Percentiles rank a stretch among this genome's conserved stretches.
These are phyloP conservation scores for Arvicanthis niloticus DNA, from an alignment of 2,113 vertebrate genomes.

Conservation along the genomic window DNA sequence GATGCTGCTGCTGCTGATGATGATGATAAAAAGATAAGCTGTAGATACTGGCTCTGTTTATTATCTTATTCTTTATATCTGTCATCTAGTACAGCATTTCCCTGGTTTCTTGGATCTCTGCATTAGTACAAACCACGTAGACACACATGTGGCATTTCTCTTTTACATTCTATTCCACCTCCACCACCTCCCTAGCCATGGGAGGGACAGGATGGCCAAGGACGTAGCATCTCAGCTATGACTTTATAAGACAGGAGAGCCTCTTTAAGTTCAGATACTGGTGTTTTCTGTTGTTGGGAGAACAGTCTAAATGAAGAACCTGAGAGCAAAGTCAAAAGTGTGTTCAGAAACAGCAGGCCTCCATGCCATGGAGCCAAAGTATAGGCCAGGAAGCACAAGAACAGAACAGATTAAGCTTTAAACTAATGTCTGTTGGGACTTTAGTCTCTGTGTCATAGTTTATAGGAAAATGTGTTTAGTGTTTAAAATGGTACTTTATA, in stretches of 20 bases:
- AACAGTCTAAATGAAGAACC: slow-evolving; percentile 34
- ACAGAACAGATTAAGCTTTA: neutral
- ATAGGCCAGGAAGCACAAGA: neutral
- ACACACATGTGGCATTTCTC: slow-evolving; percentile 36
- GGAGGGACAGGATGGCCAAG: neutral
- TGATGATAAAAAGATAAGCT: neutral
- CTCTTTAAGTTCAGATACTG: neutral
- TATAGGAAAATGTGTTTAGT: neutral
- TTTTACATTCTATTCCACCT: neutral
- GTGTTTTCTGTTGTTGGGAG: slow-evolving; percentile 10
- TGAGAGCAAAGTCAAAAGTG: slow-evolving; percentile 5
- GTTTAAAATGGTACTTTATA: slow-evolving; percentile 28
- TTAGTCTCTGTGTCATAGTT: slow-evolving; percentile 37
- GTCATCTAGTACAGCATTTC: neutral
- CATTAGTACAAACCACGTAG: neutral
- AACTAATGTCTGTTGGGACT: slow-evolving; percentile 48
- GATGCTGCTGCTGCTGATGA: too few relatives aligned
- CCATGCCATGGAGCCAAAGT: neutral
- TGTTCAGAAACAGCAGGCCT: slow-evolving; percentile 52
- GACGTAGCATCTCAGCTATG: neutral
- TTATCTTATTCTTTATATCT: neutral
- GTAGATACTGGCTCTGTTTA: neutral
- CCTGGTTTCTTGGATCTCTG: neutral
- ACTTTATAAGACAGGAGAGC: neutral
- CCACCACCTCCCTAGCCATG: neutral